Base-by-base conservation (phyloP, 2,113 vertebrate genomes). In the Empidonax traillii region DNA sequence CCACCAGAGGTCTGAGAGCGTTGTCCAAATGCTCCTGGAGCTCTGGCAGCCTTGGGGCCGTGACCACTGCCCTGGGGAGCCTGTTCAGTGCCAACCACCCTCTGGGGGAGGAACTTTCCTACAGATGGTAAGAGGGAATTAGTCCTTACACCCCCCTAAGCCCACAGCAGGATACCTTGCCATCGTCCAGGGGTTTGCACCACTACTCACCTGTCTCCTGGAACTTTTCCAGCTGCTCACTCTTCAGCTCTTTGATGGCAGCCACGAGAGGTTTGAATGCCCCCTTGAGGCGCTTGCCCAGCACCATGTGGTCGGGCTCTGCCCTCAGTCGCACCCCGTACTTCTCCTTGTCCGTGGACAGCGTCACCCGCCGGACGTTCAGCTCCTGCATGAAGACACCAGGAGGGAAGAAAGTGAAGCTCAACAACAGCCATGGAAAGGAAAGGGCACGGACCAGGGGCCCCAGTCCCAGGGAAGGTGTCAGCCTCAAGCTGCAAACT, bases 241-340 rank as follows among this genome's bases (percentile, higher is more conserved):
- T 99, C 96, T 95, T 98, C 93, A 99, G 98, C 93, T 99, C 98
- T 93, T 99, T 99, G 95, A 99, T 98, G 47, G 99, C 98, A 3
- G 98, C 97, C 85, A 98, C 98, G 86, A 99, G 79, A 4, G 98
- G 66, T 92, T 99, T 99, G 97, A 99, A 99, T 14, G 98, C 99
- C 6, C 98, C 99, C 85, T 99, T 99, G 81, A 99, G 98, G 52
- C 99, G 98, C 72, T 99, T 99, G 86, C 99, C 99, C 76, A 99
- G 98, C 65, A 99, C 99, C 98, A 99, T 99, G 98, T 99, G 99
- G 97, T 99, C 99, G 0, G 99, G 99, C 94, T 99, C 99, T 3
- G 99, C 99, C 96, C 99, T 96, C 87, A 99, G 98, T 10, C 97
- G 97, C 92, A 99, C 99, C 6, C 98, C 99, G 1, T 99, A 99